phyloP scores from a whole-genome alignment of 2,113 vertebrate species.

The Aegithalos caudatus region DNA sequence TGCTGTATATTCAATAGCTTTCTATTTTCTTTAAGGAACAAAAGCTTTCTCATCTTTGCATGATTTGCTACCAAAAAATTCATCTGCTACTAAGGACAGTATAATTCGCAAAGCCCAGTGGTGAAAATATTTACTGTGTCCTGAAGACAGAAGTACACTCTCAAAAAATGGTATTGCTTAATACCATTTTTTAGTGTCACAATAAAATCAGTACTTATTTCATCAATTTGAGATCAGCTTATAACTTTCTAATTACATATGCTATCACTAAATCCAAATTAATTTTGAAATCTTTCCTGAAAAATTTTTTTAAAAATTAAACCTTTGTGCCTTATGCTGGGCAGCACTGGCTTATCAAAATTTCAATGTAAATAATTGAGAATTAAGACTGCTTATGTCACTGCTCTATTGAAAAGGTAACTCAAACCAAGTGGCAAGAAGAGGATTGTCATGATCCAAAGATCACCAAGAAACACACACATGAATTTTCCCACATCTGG shows the following conservation, averaged over 20 bases:
- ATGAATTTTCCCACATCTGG: not conserved
- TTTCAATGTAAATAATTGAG: not conserved
- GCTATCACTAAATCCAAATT: not conserved
- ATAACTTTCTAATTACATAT: not conserved
- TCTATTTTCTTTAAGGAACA: conserved; percentile 34
- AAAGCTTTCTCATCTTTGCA: not conserved
- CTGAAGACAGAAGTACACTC: not conserved
- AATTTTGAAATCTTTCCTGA: not conserved
- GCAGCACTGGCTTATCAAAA: not conserved
- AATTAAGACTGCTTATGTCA: not conserved
- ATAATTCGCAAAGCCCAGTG: not conserved
- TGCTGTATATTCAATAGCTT: conserved; percentile 19
- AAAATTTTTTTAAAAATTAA: not conserved
- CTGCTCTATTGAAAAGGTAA: not conserved
- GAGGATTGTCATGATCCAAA: not conserved
- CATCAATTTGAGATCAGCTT: not conserved
- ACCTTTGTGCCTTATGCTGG: not conserved
- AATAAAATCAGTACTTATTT: not conserved
- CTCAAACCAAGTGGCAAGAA: not conserved
- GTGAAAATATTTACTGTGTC: not conserved
- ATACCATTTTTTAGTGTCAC: not conserved
- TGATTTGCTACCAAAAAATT: not conserved
- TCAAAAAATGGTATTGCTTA: not conserved
- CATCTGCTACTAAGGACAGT: not conserved
- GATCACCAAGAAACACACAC: not conserved